Percentiles rank a stretch among this genome's conserved stretches.
Conservation (phyloP, 2,888 invertebrate species). For the Spodoptera picta region DNA sequence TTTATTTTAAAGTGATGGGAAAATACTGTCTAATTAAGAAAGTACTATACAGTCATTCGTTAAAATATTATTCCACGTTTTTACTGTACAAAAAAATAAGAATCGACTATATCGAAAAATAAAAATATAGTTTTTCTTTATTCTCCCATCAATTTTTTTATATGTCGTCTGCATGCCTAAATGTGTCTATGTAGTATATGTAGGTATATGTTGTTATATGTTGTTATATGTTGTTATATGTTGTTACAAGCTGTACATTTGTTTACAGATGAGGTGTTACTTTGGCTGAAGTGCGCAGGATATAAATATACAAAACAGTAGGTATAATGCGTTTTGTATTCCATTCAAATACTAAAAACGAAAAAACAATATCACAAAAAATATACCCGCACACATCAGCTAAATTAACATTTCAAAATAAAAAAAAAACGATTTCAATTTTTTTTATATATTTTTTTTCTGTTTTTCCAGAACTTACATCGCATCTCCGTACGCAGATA, state of each 20-base stretch:
- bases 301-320: conserved; percentile 27
- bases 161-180: conserved; percentile 47
- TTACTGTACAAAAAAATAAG: too few species aligned
- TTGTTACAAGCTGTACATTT: conserved; percentile 23
- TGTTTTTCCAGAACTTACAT: conserved; percentile 90
- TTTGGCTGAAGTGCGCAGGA: conserved; percentile 45
- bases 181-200: conserved; percentile 17
- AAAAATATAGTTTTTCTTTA: too few species aligned
- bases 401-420: conserved; percentile 42
- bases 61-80: too few species aligned
- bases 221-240: conserved; percentile 10
- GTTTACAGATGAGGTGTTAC: conserved; percentile 47
- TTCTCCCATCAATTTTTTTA: conserved; percentile 4
- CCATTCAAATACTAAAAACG: too few species aligned
- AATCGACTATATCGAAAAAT: too few species aligned
- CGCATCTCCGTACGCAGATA: conserved; percentile 90
- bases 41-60: too few species aligned
- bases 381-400: conserved; percentile 30
- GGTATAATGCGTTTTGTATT: conserved; percentile 16
- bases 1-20: too few species aligned
- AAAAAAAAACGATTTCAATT: not conserved
- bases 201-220: conserved; percentile 19
- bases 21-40: too few species aligned
- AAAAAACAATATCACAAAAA: too few species aligned
- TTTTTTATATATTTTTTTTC: conserved; percentile 19